Evolutionary conservation across 2,797 vertebrate species (phyloP).

Genomic region (Lates japonicus): DNA sequence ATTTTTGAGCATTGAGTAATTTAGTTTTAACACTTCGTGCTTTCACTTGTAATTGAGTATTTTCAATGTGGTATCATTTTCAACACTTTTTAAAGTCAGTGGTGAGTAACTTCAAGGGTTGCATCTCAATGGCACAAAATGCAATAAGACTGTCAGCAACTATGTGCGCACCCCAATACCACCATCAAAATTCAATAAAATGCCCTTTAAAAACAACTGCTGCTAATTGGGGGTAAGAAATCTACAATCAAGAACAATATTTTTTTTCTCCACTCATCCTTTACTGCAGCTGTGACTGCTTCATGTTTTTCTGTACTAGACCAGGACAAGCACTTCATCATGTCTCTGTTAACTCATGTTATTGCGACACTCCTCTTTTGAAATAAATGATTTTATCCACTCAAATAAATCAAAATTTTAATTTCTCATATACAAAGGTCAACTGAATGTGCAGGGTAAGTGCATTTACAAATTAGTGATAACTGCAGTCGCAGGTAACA

Average conservation of each 20-base stretch:
- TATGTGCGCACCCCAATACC: background rate
- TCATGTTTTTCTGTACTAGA: background rate
- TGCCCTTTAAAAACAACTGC: background rate
- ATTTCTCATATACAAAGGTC: slow-evolving; percentile 57
- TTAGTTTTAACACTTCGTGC: too few relatives aligned
- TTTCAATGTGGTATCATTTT: too few relatives aligned
- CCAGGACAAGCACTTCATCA: background rate
- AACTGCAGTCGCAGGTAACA: slow-evolving; percentile 22
- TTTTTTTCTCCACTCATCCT: too few relatives aligned
- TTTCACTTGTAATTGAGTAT: too few relatives aligned
- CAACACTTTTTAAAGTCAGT: too few relatives aligned
- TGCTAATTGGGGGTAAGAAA: background rate
- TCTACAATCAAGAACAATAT: too few relatives aligned
- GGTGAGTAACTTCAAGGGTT: background rate
- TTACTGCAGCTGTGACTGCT: background rate
- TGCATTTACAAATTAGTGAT: slow-evolving; percentile 47
- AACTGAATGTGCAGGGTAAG: slow-evolving; percentile 23
- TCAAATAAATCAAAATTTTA: slow-evolving; percentile 24
- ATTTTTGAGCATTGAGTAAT: too few relatives aligned
- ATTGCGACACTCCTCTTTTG: background rate
- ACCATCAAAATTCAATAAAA: background rate
- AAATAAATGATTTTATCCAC: slow-evolving; percentile 14
- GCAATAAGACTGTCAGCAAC: background rate
- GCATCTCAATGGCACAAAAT: background rate
- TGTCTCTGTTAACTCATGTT: background rate